Percentiles rank a stretch among this genome's conserved stretches.
Conservation (phyloP, 1,140 invertebrate species). For the Aphidius gifuensis region DNA sequence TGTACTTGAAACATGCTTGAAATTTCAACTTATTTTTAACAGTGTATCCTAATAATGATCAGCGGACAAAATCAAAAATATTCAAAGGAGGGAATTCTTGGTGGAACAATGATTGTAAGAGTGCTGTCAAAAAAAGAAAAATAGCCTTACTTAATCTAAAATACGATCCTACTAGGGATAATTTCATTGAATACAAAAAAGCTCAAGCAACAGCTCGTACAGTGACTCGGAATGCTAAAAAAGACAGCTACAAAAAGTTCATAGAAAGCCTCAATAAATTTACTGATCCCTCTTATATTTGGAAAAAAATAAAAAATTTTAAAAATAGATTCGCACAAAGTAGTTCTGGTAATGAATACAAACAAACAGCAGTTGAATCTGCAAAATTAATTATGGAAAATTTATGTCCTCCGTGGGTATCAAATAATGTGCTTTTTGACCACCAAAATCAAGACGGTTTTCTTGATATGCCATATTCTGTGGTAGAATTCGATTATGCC, state of each 20-base stretch:
- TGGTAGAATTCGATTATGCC: neutral
- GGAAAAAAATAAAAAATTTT: slow-evolving; percentile 3
- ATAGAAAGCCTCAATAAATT: neutral
- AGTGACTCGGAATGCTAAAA: neutral
- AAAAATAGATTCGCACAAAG: neutral
- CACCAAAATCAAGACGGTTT: neutral
- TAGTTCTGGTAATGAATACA: neutral
- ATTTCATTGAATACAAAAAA: slow-evolving; percentile 10
- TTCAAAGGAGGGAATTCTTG: too few relatives aligned
- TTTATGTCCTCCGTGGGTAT: neutral
- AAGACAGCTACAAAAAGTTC: neutral
- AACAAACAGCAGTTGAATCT: neutral
- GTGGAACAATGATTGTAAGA: slow-evolving; percentile 15
- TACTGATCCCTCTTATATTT: slow-evolving; percentile 7
- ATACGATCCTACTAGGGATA: neutral
- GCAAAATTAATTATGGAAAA: neutral
- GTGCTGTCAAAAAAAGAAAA: neutral
- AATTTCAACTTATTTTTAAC: too few relatives aligned
- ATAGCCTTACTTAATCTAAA: slow-evolving; percentile 6
- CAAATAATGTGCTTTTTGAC: neutral
- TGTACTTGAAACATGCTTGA: too few relatives aligned
- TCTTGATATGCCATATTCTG: neutral
- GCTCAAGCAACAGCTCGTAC: neutral
- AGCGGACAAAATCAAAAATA: too few relatives aligned
- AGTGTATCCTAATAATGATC: too few relatives aligned